phyloP scores from a whole-genome alignment of 2,797 vertebrate species.

The Enteromius treurensis region DNA sequence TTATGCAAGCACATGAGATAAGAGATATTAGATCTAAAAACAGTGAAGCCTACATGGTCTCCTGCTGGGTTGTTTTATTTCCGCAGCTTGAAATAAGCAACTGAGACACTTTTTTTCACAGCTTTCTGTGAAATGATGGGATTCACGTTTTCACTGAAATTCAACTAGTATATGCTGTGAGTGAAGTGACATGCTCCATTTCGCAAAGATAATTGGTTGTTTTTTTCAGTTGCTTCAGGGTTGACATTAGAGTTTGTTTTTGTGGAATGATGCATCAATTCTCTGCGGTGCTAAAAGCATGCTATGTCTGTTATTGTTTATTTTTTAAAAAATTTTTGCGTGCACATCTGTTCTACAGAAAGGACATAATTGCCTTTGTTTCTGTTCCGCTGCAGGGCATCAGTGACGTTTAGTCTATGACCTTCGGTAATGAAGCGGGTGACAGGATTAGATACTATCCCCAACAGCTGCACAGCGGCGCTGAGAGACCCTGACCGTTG shows the following conservation, averaged over 20 bases:
- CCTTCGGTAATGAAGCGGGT: constrained; percentile 76
- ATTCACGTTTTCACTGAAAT: constrained; percentile 37
- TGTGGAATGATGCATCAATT: constrained; percentile 34
- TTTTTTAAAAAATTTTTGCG: background rate
- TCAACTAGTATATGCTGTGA: background rate
- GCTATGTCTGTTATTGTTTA: background rate
- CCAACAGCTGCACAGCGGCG: constrained; percentile 66
- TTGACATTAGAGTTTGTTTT: constrained; percentile 21
- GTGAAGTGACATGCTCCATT: constrained; percentile 30
- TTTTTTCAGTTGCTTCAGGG: constrained; percentile 15
- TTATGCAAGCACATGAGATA: constrained; percentile 9
- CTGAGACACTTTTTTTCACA: background rate
- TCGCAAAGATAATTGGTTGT: constrained; percentile 48
- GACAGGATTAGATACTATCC: constrained; percentile 74
- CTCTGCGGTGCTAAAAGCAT: background rate
- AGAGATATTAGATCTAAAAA: constrained; percentile 8
- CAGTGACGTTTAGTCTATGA: constrained; percentile 68
- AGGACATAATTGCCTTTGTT: constrained; percentile 9
- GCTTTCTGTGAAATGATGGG: constrained; percentile 6
- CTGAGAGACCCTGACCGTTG: constrained; percentile 64
- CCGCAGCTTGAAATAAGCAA: background rate
- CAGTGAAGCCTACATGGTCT: background rate
- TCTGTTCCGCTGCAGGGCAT: constrained; percentile 23
- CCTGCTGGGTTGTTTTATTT: background rate
- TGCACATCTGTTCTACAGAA: constrained; percentile 7